Evolutionary conservation across 2,113 vertebrate species (phyloP).

Genomic region (Capricornis sumatraensis): DNA sequence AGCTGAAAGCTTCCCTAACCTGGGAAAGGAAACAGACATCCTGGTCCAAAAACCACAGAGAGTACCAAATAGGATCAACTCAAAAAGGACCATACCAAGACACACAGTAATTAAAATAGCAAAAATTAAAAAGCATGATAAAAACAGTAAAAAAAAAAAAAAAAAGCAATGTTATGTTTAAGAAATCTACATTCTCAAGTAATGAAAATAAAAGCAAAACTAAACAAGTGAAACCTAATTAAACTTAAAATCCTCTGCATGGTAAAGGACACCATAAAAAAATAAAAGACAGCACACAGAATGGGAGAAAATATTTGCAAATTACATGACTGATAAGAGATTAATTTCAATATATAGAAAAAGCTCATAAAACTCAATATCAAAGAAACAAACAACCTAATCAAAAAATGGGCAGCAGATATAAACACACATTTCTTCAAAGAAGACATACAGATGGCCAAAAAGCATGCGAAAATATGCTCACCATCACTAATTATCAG

Average conservation of each 20-base stretch:
- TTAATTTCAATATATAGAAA: background rate
- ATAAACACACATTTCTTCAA: background rate
- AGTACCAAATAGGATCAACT: background rate
- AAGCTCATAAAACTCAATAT: background rate
- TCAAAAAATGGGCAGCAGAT: background rate
- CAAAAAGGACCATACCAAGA: background rate
- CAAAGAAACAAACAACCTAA: background rate
- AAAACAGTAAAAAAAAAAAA: background rate
- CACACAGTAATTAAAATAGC: background rate
- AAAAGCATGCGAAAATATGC: background rate
- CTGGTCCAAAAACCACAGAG: background rate
- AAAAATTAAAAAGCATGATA: background rate
- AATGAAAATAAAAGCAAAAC: background rate
- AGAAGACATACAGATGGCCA: background rate
- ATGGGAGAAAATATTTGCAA: background rate
- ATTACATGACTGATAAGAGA: background rate
- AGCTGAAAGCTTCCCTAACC: background rate
- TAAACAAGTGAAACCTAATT: background rate
- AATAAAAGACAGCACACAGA: background rate
- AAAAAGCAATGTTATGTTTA: background rate
- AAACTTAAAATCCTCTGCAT: background rate
- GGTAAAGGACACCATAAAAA: background rate
- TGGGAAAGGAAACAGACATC: background rate
- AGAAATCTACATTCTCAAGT: background rate
- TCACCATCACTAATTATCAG: background rate